Conservation (phyloP, 2,797 vertebrate genomes). For the Cyprinella venusta region DNA sequence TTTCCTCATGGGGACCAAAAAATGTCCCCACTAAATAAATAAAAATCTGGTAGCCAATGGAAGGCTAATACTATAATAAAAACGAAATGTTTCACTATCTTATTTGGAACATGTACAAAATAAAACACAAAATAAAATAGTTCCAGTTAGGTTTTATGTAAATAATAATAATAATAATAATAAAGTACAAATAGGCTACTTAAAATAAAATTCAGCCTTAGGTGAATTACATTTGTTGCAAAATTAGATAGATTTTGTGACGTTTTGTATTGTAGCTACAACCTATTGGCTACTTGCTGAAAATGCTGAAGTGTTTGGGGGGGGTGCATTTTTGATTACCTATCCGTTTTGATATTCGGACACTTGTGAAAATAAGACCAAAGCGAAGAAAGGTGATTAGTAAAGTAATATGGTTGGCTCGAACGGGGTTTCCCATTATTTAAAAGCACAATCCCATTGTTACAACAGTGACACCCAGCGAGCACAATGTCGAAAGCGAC, state of each 20-base stretch:
- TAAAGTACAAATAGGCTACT: background rate
- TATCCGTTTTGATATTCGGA: background rate
- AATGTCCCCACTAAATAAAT: no score
- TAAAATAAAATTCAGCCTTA: background rate
- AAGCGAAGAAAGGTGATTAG: background rate
- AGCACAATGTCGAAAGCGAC: constrained; percentile 52
- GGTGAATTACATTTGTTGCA: no score
- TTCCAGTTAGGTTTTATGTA: background rate
- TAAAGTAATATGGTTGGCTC: background rate
- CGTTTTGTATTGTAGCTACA: background rate
- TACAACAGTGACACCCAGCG: constrained; percentile 80
- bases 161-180: background rate
- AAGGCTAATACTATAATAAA: background rate
- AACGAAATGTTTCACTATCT: background rate
- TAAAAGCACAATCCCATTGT: constrained; percentile 54
- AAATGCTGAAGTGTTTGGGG: no score
- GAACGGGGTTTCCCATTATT: background rate
- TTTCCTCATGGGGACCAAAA: no score
- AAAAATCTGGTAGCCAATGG: no score
- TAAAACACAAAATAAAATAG: background rate
- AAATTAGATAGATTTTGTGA: background rate
- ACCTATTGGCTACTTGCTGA: background rate
- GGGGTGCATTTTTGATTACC: background rate
- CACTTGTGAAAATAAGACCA: background rate
- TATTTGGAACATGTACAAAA: background rate